Percentiles rank a stretch among this genome's conserved stretches.
These are phyloP conservation scores for Chelon auratus DNA, from an alignment of 2,797 vertebrate species.

Conservation along the genomic window DNA sequence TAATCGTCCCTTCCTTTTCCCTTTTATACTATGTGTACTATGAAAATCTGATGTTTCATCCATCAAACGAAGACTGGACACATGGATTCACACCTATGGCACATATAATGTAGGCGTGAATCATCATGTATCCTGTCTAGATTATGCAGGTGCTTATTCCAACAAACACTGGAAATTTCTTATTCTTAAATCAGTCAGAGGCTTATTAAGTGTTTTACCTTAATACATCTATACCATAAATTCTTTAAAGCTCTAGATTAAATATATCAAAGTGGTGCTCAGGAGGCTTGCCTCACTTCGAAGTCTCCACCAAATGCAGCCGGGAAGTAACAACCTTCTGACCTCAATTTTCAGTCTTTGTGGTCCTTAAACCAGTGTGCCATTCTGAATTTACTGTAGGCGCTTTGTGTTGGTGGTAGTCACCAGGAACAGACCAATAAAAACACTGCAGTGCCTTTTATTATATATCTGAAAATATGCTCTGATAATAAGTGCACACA, in stretches of 20 bases:
- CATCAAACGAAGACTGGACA: not conserved
- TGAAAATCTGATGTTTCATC: not conserved
- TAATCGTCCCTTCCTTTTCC: not conserved
- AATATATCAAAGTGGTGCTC: not conserved
- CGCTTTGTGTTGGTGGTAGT: not conserved
- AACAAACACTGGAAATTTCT: conserved; percentile 6
- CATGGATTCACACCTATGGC: no score
- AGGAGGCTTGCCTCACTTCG: not conserved
- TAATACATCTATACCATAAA: not conserved
- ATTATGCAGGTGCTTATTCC: not conserved
- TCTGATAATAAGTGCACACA: not conserved
- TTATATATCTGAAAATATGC: conserved; percentile 7
- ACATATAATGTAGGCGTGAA: not conserved
- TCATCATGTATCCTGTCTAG: not conserved
- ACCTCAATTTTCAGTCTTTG: not conserved
- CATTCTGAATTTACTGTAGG: not conserved
- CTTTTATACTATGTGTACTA: not conserved
- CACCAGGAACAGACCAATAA: not conserved
- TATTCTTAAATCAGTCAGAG: not conserved
- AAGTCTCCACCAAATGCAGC: not conserved
- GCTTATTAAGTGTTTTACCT: not conserved
- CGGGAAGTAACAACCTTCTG: not conserved
- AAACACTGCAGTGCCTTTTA: conserved; percentile 29
- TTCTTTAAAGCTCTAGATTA: not conserved
- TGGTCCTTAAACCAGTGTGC: conserved; percentile 3